phyloP scores from a whole-genome alignment of 1,140 invertebrate genomes.

The Manduca sexta region DNA sequence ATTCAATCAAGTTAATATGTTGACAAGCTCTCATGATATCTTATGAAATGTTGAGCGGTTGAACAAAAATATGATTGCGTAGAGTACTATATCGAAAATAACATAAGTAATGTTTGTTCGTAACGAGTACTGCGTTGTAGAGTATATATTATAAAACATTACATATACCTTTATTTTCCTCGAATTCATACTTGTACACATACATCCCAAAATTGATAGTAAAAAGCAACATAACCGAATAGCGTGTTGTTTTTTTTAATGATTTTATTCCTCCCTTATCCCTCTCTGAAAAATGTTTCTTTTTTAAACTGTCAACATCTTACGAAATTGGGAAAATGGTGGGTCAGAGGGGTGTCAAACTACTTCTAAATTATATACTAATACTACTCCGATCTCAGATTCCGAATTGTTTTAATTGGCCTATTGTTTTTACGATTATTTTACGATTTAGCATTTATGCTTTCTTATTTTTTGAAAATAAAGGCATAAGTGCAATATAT shows the following conservation, averaged over 20 bases:
- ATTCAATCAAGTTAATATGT: slow-evolving; percentile 38
- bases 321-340: too few relatives aligned
- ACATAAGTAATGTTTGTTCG: slow-evolving; percentile 69
- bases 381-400: too few relatives aligned
- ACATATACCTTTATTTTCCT: slow-evolving; percentile 70
- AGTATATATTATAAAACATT: slow-evolving; percentile 68
- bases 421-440: too few relatives aligned
- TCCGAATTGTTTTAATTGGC: too few relatives aligned
- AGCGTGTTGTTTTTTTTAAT: slow-evolving; percentile 53
- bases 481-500: too few relatives aligned
- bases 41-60: slow-evolving; percentile 54
- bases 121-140: slow-evolving; percentile 70
- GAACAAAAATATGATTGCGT: slow-evolving; percentile 67
- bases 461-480: too few relatives aligned
- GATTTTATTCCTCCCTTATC: slow-evolving; percentile 14
- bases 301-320: too few relatives aligned
- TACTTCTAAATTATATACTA: too few relatives aligned
- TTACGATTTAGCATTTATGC: too few relatives aligned
- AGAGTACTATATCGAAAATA: slow-evolving; percentile 64
- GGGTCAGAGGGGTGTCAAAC: too few relatives aligned
- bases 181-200: slow-evolving; percentile 70
- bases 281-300: too few relatives aligned
- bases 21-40: slow-evolving; percentile 51
- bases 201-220: slow-evolving; percentile 72
- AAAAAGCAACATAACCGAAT: slow-evolving; percentile 71